Evolutionary conservation across 1,140 invertebrate genomes (phyloP).

Genomic region (Trichogramma pretiosum): DNA sequence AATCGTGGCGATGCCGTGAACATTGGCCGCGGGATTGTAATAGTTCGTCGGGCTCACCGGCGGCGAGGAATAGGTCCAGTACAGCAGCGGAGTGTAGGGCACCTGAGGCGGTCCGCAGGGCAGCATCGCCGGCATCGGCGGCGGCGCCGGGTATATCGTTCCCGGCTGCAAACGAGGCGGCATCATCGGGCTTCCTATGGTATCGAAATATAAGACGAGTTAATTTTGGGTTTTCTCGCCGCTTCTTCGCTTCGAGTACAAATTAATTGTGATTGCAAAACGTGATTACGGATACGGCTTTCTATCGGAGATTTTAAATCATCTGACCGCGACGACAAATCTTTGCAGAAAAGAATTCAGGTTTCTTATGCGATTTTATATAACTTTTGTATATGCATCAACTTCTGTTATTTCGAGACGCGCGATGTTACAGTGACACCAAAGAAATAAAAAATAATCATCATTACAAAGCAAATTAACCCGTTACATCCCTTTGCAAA

Average conservation of each 20-base stretch:
- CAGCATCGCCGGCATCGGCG: slow-evolving; percentile 43
- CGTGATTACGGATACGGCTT: too few species aligned
- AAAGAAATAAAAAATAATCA: too few species aligned
- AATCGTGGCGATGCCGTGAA: slow-evolving; percentile 35
- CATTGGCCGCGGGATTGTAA: slow-evolving; percentile 48
- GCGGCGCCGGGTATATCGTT: slow-evolving; percentile 41
- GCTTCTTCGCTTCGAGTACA: too few species aligned
- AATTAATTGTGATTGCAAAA: too few species aligned
- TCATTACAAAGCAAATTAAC: too few species aligned
- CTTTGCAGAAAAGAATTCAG: too few species aligned
- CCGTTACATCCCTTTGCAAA: slow-evolving; percentile 27
- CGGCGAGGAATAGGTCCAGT: slow-evolving; percentile 87
- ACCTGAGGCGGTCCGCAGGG: slow-evolving; percentile 38
- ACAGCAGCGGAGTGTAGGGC: slow-evolving; percentile 57
- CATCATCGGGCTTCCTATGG: slow-evolving; percentile 51
- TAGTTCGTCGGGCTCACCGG: slow-evolving; percentile 83
- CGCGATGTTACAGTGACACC: too few species aligned
- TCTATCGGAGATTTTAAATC: too few species aligned
- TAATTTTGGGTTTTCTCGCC: background rate
- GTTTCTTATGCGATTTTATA: too few species aligned
- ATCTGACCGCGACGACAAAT: too few species aligned
- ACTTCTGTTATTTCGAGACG: too few species aligned
- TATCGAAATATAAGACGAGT: slow-evolving; percentile 9
- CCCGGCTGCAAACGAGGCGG: slow-evolving; percentile 42
- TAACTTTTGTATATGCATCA: too few species aligned